These are phyloP conservation scores for Oophaga pumilio DNA, from an alignment of 2,113 vertebrate species.

Conservation along the genomic window DNA sequence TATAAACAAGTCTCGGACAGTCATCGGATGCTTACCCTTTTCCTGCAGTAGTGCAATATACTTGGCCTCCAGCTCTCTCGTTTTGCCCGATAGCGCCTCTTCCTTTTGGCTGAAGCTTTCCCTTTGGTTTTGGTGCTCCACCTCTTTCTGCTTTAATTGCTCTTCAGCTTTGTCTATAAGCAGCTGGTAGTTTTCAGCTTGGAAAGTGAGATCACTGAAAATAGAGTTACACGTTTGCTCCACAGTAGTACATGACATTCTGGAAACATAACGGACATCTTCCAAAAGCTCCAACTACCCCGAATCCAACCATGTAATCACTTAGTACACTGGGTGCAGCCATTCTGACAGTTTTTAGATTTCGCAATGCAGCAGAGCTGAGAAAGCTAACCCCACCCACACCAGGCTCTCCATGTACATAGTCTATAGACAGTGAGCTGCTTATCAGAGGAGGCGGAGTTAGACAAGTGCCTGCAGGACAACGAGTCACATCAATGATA, in stretches of 20 bases:
- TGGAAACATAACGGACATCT: background rate
- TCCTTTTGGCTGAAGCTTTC: slow-evolving; percentile 76
- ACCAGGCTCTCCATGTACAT: too few species aligned
- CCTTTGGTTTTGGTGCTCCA: slow-evolving; percentile 74
- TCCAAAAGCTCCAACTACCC: too few species aligned
- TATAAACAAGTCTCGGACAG: too few species aligned
- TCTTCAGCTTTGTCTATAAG: slow-evolving; percentile 69
- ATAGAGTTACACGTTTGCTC: background rate
- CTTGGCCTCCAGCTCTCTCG: slow-evolving; percentile 76
- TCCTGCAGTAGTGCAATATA: slow-evolving; percentile 80
- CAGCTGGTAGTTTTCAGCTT: slow-evolving; percentile 72
- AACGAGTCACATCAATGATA: too few species aligned
- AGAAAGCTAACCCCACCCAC: too few species aligned
- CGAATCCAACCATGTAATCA: too few species aligned
- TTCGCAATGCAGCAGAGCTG: too few species aligned
- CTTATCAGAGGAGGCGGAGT: too few species aligned
- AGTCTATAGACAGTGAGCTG: too few species aligned
- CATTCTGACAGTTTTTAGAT: too few species aligned
- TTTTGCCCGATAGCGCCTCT: slow-evolving; percentile 73
- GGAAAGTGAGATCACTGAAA: slow-evolving; percentile 73
- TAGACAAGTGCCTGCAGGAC: too few species aligned
- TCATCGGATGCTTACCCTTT: slow-evolving; percentile 73
- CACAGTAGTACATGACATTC: background rate
- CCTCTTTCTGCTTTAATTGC: slow-evolving; percentile 73
- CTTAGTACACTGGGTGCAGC: too few species aligned